Evolutionary conservation across 2,113 vertebrate species (phyloP).

Genomic region (Myiozetetes cayanensis): DNA sequence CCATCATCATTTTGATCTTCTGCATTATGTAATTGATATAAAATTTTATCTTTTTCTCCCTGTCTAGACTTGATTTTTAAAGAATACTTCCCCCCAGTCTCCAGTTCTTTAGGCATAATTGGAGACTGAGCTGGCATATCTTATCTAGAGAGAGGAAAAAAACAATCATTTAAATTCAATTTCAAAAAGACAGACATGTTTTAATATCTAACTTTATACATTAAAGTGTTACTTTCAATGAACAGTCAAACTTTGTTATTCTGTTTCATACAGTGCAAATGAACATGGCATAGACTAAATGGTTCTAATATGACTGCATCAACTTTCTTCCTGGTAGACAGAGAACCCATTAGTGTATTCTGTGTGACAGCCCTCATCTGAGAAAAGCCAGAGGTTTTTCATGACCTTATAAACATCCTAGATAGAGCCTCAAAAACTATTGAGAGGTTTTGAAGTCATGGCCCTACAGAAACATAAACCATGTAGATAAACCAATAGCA

Average conservation of each 20-base stretch:
- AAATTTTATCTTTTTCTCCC: slow-evolving; percentile 23
- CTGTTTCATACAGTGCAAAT: background rate
- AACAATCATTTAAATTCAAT: background rate
- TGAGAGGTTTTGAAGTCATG: background rate
- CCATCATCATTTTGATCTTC: background rate
- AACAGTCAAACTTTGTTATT: background rate
- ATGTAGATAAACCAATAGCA: background rate
- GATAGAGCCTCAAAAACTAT: background rate
- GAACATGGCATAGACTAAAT: background rate
- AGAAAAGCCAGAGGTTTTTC: slow-evolving; percentile 29
- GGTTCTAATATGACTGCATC: background rate
- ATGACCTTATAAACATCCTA: background rate
- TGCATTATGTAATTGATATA: background rate
- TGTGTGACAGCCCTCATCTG: background rate
- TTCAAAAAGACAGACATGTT: background rate
- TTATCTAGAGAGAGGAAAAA: background rate
- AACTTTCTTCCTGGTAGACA: background rate
- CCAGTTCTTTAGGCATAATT: background rate
- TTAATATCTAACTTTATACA: background rate
- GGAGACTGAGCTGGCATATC: background rate
- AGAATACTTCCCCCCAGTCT: background rate
- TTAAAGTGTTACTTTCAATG: background rate
- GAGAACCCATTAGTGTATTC: background rate
- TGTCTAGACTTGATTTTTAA: slow-evolving; percentile 29
- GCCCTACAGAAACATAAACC: background rate